These are phyloP conservation scores for Pentamera pediparva DNA, from an alignment of 53 echinoderm and acorn worm genomes.

Conservation along the genomic window DNA sequence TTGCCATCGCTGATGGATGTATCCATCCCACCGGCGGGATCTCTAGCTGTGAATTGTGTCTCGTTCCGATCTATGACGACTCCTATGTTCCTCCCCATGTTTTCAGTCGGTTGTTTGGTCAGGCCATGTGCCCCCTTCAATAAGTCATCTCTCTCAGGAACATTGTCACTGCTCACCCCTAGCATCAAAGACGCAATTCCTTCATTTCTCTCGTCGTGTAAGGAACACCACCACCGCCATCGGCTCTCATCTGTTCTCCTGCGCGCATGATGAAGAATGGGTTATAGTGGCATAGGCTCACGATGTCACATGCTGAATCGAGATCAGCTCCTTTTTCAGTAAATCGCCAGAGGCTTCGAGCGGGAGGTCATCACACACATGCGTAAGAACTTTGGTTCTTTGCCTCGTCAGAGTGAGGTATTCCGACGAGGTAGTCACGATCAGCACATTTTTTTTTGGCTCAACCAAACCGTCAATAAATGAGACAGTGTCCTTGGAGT, in stretches of 20 bases:
- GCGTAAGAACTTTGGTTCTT: neutral
- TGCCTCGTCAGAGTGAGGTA: neutral
- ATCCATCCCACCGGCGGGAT: neutral
- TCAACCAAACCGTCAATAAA: neutral
- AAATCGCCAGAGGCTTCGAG: neutral
- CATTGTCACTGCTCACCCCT: neutral
- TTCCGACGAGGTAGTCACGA: neutral
- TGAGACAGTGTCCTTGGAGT: neutral
- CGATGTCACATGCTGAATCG: neutral
- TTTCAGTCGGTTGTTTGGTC: neutral
- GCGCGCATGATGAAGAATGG: neutral
- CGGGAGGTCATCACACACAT: neutral
- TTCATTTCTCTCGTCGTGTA: neutral
- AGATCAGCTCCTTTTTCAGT: neutral
- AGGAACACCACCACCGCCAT: neutral
- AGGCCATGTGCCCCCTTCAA: neutral
- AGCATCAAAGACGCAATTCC: neutral
- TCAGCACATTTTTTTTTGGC: neutral
- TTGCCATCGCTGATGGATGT: neutral
- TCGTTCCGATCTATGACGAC: neutral
- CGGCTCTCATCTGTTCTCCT: neutral
- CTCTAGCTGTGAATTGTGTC: neutral
- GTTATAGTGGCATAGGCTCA: slow-evolving; percentile 3
- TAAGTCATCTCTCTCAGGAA: slow-evolving; percentile 1
- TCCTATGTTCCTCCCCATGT: neutral